Evolutionary conservation across 2,113 vertebrate genomes (phyloP), one percentile per base, ranked within the genome.

Genomic region (Platichthys flesus): DNA sequence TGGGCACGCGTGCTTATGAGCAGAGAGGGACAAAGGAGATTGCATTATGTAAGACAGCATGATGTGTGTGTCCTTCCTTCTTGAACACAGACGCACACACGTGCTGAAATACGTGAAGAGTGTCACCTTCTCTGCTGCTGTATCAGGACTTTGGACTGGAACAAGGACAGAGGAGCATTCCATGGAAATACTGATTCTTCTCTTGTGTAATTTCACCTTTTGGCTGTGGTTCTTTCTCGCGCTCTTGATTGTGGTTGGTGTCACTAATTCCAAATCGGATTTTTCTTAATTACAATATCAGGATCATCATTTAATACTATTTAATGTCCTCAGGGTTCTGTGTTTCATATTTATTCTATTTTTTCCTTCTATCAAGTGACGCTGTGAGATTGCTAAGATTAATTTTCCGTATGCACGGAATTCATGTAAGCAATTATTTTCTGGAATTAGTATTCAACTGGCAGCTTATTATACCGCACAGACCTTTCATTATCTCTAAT

Each of bases 401-500:
- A 26, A 68, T 72, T 83, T 67, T 79, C 52, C 76, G 26, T 75
- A 70, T 68, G 58, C 47, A 70, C 55, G 52, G 40, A 70, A 55
- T 70, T 85, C 28, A 55, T 76, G 55, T 10, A 1, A 35, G 77
- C 66, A 86, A 65, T 88, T 81, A 81, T 84, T 62, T 75, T 86
- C 59, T n/a, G 4, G 52, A 80, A 85, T 86, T 79, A 68, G 15
- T 63, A 81, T 85, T 85, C 56, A 72, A 64, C 67, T 65, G 37
- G 79, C 35, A 66, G 54, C 69, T 85, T 86, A 89, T 90, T 91
- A 90, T 76, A 72, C 75, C 20, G 45, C 71, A 45, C 67, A 79
- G 63, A 71, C 12, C 16, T 78, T 79, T 90, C 45, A 89, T 88
- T 87, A 86, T 88, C 71, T 72, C 52, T 81, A 82, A 90, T 86